Evolutionary conservation across 2,888 invertebrate species (phyloP).

Genomic region (Hermaeophaga mercurialis): DNA sequence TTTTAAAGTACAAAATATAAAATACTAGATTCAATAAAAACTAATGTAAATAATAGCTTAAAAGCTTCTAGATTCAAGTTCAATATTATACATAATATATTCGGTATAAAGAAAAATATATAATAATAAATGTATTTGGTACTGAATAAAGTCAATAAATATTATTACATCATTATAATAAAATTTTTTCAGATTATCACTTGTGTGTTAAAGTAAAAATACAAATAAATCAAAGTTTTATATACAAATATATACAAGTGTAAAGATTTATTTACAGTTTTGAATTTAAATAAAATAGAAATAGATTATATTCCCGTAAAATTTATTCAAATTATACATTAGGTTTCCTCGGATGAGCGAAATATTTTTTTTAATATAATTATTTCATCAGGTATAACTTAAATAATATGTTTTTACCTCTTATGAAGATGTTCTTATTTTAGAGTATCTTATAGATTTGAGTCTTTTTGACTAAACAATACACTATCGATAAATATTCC

Average conservation of each 20-base stretch:
- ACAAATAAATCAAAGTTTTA: neutral
- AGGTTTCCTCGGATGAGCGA: constrained; percentile 4
- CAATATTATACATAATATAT: neutral
- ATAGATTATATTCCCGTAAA: constrained; percentile 1
- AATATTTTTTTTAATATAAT: too few relatives aligned
- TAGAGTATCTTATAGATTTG: too few relatives aligned
- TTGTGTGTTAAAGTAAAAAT: constrained; percentile 14
- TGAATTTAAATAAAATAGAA: constrained; percentile 11
- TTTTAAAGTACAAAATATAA: neutral
- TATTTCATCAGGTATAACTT: too few relatives aligned
- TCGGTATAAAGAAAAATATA: constrained; percentile 9
- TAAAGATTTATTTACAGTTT: constrained; percentile 23
- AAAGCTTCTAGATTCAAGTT: constrained; percentile 1
- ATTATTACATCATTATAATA: constrained; percentile 5
- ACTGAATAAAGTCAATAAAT: constrained; percentile 10
- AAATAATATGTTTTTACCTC: too few relatives aligned
- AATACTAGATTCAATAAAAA: too few relatives aligned
- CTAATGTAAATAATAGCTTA: too few relatives aligned
- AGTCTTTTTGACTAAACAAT: too few relatives aligned
- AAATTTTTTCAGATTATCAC: constrained; percentile 11
- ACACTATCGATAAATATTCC: too few relatives aligned
- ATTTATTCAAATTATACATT: neutral
- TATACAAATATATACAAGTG: constrained; percentile 20
- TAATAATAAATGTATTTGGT: constrained; percentile 20
- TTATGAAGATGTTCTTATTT: too few relatives aligned